Percentiles rank a stretch among this genome's conserved stretches.
Evolutionary conservation across 2,113 vertebrate species (phyloP).

Genomic region (Daboia siamensis): DNA sequence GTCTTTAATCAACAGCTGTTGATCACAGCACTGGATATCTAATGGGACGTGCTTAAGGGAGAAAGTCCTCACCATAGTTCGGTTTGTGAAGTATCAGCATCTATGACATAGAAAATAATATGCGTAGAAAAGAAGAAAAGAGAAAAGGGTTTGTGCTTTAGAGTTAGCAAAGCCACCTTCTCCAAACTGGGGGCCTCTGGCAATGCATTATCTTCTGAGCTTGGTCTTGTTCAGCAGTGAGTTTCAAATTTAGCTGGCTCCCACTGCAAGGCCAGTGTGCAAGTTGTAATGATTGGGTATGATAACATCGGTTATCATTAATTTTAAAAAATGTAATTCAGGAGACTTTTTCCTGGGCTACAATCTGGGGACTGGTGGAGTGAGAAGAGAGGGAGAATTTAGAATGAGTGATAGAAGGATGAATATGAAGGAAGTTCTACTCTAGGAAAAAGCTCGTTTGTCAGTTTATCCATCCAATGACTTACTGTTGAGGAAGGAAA

Average conservation of each 20-base stretch:
- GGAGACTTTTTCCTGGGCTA: neutral
- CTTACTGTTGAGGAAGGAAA: neutral
- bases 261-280: neutral
- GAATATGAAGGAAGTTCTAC: neutral
- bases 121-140: neutral
- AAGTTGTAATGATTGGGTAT: neutral
- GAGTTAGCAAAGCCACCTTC: neutral
- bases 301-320: neutral
- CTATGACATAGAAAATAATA: neutral
- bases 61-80: neutral
- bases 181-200: neutral
- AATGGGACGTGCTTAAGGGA: neutral
- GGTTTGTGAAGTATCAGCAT: neutral
- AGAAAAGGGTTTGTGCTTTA: neutral
- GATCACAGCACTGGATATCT: neutral
- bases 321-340: neutral
- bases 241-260: neutral
- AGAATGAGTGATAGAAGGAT: neutral
- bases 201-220: neutral
- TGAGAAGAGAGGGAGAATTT: neutral
- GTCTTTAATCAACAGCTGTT: neutral
- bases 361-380: neutral
- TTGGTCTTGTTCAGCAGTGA: neutral
- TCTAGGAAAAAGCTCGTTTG: neutral
- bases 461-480: neutral